These are phyloP conservation scores for Antigone vipio DNA, from an alignment of 2,113 vertebrate species.

Conservation along the genomic window DNA sequence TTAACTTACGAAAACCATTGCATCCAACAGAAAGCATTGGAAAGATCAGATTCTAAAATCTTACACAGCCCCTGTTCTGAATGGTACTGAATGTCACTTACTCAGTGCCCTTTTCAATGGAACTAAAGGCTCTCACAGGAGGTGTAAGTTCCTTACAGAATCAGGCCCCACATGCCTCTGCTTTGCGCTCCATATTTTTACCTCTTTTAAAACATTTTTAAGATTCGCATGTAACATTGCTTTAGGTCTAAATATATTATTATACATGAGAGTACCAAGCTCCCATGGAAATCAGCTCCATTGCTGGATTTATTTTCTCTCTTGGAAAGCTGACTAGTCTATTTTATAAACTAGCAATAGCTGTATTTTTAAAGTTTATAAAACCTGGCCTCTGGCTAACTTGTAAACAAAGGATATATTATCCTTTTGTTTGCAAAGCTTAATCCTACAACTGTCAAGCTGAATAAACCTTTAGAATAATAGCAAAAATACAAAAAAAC, in stretches of 20 bases:
- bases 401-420: constrained; percentile 59
- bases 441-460: constrained; percentile 54
- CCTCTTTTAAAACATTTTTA: constrained; percentile 27
- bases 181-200: constrained; percentile 8
- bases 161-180: background rate
- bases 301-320: constrained; percentile 32
- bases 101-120: background rate
- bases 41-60: background rate
- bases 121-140: background rate
- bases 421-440: constrained; percentile 56
- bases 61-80: background rate
- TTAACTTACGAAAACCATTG: background rate
- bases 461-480: constrained; percentile 58
- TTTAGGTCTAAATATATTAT: constrained; percentile 39
- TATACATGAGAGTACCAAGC: background rate
- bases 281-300: constrained; percentile 35
- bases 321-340: constrained; percentile 38
- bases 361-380: constrained; percentile 63
- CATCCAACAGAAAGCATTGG: background rate
- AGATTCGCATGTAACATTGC: background rate
- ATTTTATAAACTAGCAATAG: constrained; percentile 60
- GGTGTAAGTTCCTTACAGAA: background rate
- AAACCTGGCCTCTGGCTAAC: constrained; percentile 58
- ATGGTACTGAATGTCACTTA: background rate
- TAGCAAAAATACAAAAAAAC: background rate